Base-by-base conservation (phyloP, 2,113 vertebrate genomes). In the Seriola rivoliana region DNA sequence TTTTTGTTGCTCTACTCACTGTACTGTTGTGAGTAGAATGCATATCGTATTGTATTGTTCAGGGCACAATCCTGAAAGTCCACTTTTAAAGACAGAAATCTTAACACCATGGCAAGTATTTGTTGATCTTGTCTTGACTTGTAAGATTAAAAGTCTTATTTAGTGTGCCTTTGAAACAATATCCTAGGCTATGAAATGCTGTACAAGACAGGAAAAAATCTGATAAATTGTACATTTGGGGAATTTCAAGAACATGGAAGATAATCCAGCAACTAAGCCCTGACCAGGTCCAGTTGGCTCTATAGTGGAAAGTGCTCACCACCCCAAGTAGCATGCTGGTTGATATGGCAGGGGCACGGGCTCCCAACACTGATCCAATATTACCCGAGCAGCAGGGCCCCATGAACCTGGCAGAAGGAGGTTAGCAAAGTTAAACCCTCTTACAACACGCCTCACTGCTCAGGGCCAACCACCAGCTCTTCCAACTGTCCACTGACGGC, bases 381-480 rank as follows among this genome's bases (percentile, higher is more conserved):
- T 97, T 84, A 97, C 96, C 96, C 94, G 92, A 97, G 94, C 98
- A 97, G 98, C 97, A 95, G 98, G 97, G 85, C 91, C 72, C 90
- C 89, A 84, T 92, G 96, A 96, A 96, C 95, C 97, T 98, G 97
- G 97, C 97, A 99, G 96, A 96, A 97, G 96, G 93, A 98, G 97
- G 97, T 98, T 97, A 98, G 96, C 96, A 96, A 97, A 98, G 97
- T 98, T 99, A 99, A 99, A 99, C 96, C 97, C 97, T 98, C 96
- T 99, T 97, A 98, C 93, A 57, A 91, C 94, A 97, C 94, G 97
- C 96, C 96, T 98, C 97, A 96, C 90, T 95, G 95, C 91, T 88
- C 95, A 90, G 94, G 96, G 96, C 95, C 97, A 96, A 97, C 95
- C 93, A 95, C 94, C 90, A 90, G 94, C 85, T 93, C 92, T 93